Evolutionary conservation across 2,797 vertebrate genomes (phyloP).

Genomic region (Notoglanidium macrostoma): DNA sequence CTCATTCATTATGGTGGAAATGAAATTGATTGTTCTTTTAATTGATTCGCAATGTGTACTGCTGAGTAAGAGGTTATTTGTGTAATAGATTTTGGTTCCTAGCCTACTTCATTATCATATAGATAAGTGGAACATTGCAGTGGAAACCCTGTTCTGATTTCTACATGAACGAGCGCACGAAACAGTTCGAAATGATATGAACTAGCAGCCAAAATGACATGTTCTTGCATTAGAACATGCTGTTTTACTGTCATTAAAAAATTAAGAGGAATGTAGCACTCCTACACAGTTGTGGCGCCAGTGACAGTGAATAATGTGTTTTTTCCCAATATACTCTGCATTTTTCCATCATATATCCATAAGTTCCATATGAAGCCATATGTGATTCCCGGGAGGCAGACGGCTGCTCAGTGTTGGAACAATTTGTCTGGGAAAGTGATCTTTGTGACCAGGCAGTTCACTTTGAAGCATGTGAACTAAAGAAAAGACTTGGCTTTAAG

Average conservation of each 20-base stretch:
- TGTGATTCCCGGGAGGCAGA: not conserved
- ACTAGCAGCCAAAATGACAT: not conserved
- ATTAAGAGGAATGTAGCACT: not conserved
- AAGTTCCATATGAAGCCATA: not conserved
- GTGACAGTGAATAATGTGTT: not conserved
- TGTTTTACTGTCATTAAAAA: not conserved
- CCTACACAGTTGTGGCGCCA: not conserved
- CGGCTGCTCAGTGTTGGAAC: not conserved
- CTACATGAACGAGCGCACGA: not conserved
- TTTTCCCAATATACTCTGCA: not conserved
- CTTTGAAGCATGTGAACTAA: slow-evolving; percentile 7
- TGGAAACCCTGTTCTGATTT: not conserved
- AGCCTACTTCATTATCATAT: not conserved
- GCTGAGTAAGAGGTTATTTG: not conserved
- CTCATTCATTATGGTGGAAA: not conserved
- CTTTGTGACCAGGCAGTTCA: not conserved
- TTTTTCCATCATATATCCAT: not conserved
- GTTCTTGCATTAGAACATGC: not conserved
- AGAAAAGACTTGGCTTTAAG: slow-evolving; percentile 10
- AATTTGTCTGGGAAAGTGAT: slow-evolving; percentile 22
- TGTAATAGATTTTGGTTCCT: not conserved
- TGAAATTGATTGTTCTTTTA: not conserved
- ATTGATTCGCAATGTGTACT: not conserved
- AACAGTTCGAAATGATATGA: not conserved
- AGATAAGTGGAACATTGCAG: not conserved